These are phyloP conservation scores for Alligator mississippiensis DNA, from an alignment of 2,113 vertebrate genomes.

Conservation along the genomic window DNA sequence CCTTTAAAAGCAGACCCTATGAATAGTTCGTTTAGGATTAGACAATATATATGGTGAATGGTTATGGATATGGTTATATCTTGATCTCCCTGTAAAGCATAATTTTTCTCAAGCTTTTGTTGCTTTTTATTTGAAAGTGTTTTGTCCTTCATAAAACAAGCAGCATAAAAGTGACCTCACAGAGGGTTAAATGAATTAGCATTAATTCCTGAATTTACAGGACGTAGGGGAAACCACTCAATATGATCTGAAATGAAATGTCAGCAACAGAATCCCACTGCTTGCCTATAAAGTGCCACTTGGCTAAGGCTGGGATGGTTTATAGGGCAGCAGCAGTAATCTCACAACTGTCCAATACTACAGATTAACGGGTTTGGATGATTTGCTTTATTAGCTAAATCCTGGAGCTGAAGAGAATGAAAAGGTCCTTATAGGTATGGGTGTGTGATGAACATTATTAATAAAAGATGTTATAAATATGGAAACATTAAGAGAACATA, in stretches of 20 bases:
- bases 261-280: not conserved
- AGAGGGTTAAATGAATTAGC: not conserved
- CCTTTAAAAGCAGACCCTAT: not conserved
- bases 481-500: not conserved
- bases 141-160: not conserved
- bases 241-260: not conserved
- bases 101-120: not conserved
- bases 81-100: not conserved
- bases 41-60: not conserved
- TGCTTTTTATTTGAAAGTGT: not conserved
- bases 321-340: not conserved
- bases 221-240: not conserved
- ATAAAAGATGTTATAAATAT: accelerated
- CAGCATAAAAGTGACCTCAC: not conserved
- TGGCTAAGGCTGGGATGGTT: accelerated
- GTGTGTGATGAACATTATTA: accelerated
- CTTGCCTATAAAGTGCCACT: accelerated
- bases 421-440: accelerated
- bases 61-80: not conserved
- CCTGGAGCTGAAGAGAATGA: accelerated
- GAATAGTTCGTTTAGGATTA: not conserved
- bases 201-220: not conserved
- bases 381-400: accelerated
- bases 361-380: accelerated
- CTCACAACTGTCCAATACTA: accelerated